Conservation (phyloP, 2,888 invertebrate genomes). For the Tridacna crocea region DNA sequence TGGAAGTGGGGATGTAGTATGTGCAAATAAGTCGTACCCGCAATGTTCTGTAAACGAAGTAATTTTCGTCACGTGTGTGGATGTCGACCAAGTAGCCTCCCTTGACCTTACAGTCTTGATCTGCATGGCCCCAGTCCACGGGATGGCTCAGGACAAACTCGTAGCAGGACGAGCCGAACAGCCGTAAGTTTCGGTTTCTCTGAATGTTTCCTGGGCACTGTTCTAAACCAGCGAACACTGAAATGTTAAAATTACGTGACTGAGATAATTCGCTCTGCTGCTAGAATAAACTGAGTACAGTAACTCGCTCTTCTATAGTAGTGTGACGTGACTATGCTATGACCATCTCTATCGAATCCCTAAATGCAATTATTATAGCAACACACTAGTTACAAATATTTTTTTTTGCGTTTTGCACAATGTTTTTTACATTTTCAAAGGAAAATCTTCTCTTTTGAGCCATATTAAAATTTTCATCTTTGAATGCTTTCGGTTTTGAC, state of each 20-base stretch:
- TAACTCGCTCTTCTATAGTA: too few relatives aligned
- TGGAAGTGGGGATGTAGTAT: too few relatives aligned
- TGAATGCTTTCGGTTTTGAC: too few relatives aligned
- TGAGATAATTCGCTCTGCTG: background rate
- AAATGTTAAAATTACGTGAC: background rate
- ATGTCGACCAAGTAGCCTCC: constrained; percentile 43
- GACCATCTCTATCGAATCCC: too few relatives aligned
- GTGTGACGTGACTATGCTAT: too few relatives aligned
- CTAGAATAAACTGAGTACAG: too few relatives aligned
- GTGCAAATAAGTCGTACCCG: constrained; percentile 6
- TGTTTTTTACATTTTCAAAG: too few relatives aligned
- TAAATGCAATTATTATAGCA: too few relatives aligned
- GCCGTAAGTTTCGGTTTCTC: constrained; percentile 17
- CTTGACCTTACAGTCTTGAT: constrained; percentile 33
- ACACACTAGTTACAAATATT: too few relatives aligned
- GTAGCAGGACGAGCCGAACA: constrained; percentile 39
- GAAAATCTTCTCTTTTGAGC: too few relatives aligned
- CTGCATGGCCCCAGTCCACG: constrained; percentile 46
- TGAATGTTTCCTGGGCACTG: constrained; percentile 41
- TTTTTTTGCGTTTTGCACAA: too few relatives aligned
- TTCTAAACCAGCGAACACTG: constrained; percentile 21
- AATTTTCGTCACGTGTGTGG: constrained; percentile 28
- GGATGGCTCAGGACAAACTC: constrained; percentile 46
- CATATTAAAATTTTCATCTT: too few relatives aligned
- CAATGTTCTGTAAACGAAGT: constrained; percentile 41